These are phyloP conservation scores for Scomber japonicus DNA, from an alignment of 2,113 vertebrate species.

Conservation along the genomic window DNA sequence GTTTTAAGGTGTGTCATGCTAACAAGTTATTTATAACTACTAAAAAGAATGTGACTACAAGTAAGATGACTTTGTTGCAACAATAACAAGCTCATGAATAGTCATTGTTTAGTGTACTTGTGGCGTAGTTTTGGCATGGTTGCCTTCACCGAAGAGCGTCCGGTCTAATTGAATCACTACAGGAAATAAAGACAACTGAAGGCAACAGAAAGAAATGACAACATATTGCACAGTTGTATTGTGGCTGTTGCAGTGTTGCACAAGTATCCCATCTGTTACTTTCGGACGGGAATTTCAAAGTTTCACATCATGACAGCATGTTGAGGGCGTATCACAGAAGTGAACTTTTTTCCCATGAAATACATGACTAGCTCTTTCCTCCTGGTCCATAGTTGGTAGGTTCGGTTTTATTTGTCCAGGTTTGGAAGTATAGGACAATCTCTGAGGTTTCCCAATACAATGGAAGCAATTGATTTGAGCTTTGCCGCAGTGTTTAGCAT, in stretches of 20 bases:
- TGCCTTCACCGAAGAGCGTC: neutral
- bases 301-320: no score
- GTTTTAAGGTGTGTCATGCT: constrained; percentile 6
- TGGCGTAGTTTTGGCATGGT: neutral
- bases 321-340: no score
- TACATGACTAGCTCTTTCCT: neutral
- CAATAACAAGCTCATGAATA: neutral
- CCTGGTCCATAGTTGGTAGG: neutral
- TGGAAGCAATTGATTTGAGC: no score
- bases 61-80: neutral
- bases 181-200: no score
- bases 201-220: neutral
- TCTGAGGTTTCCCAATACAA: no score
- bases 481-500: no score
- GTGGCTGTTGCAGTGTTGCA: neutral
- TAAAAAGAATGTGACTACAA: neutral
- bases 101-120: neutral
- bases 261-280: no score
- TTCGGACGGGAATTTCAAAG: neutral
- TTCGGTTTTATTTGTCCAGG: no score
- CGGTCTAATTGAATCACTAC: no score
- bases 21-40: constrained; percentile 5
- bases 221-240: neutral
- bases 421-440: no score
- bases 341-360: no score